Evolutionary conservation across 2,888 invertebrate species (phyloP), one percentile per base, ranked within the genome.

Genomic region (Drosophila birchii): DNA sequence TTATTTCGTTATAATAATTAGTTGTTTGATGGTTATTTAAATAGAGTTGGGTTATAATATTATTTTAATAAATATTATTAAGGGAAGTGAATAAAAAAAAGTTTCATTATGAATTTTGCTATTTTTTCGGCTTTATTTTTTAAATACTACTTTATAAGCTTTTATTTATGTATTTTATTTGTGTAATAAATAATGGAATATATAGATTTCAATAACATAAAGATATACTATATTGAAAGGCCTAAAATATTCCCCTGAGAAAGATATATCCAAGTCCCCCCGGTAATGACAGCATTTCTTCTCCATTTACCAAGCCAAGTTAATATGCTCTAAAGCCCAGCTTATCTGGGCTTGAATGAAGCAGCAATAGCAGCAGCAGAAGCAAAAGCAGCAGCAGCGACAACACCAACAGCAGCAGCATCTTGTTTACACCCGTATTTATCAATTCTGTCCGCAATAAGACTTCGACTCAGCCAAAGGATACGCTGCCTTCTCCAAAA

Each of bases 381-480:
- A 41, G 14, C 38, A 54, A 1, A 8, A 49, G 4, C n/a, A 47
- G 16, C 39, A 47, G 23, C 39, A 55, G 23, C 53, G 53, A 23
- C 20, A 41, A 14, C 38, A 54, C 0, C 14, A 49, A 4, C n/a
- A 47, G 16, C 39, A 47, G 23, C 39, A 55, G 23, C 53, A 54
- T 45, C 69, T 54, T 73, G 62, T 67, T 57, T 75, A 75, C 76
- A 66, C 76, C 68, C 53, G 43, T 54, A 76, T 74, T 68, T 74
- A 74, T 69, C 77, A 56, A 68, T 76, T 53, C 58, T 60, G 53
- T 47, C 39, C 59, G 51, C 45, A 54, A 54, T 44, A 41, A 14
- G 54, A 49, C 69, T 55, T 76, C 54, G 68, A 51, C 73, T 57
- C 51, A 20, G 45, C 11, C 12, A 9, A 18, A 29, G 36, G 36